Percentiles rank a stretch among this genome's conserved stretches.
Conservation (phyloP, 1,140 invertebrate genomes). For the Parasteatoda tepidariorum region DNA sequence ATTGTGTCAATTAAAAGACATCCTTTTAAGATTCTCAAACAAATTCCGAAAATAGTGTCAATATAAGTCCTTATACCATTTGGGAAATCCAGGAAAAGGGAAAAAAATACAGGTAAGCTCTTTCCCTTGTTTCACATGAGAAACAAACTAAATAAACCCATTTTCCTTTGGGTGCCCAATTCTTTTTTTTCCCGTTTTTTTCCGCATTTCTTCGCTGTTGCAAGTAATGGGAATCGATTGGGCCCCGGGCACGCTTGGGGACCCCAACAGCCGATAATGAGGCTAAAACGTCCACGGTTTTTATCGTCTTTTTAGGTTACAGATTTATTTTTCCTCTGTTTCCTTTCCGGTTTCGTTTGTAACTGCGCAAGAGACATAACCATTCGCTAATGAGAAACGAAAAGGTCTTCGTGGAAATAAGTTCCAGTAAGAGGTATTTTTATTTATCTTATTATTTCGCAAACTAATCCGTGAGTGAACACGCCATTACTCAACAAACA, state of each 20-base stretch:
- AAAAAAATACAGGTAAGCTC: conserved; percentile 43
- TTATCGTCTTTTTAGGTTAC: conserved; percentile 54
- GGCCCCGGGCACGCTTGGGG: conserved; percentile 21
- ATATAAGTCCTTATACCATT: background rate
- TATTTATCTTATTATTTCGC: conserved; percentile 20
- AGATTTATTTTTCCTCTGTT: conserved; percentile 39
- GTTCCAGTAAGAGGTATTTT: conserved; percentile 18
- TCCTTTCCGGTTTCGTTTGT: conserved; percentile 33
- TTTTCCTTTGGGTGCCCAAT: conserved; percentile 28
- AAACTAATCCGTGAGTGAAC: conserved; percentile 1
- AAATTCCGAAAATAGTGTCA: background rate
- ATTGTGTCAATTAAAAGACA: background rate
- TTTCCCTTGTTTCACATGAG: conserved; percentile 44
- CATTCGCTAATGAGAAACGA: conserved; percentile 44
- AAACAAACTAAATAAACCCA: conserved; percentile 56
- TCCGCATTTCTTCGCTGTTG: conserved; percentile 5
- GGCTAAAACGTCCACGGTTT: conserved; percentile 52
- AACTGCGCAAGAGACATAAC: conserved; percentile 13
- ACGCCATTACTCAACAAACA: background rate
- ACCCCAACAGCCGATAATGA: conserved; percentile 44
- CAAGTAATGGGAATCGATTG: conserved; percentile 54
- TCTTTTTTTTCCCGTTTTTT: conserved; percentile 27
- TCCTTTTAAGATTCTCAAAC: background rate
- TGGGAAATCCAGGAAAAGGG: background rate
- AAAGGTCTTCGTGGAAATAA: background rate